Base-by-base conservation (phyloP, 1,140 invertebrate genomes). In the Drosophila sproati region DNA sequence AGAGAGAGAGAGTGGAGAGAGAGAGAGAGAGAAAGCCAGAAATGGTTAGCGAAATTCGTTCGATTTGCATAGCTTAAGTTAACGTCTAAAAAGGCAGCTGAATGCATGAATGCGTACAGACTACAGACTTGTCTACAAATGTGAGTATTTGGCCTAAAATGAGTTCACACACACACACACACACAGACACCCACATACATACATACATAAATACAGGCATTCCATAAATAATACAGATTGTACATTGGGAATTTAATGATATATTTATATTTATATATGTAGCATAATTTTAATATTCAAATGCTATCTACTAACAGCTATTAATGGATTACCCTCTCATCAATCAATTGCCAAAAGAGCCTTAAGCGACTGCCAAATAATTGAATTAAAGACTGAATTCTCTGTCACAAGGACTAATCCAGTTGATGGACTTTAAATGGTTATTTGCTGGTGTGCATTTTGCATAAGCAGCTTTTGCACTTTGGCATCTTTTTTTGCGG, bases 91-190 rank as follows among this genome's bases (percentile, higher is more conserved):
- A 70, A 71, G 68, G 59, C 59, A 63, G 35, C 45, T 68, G 69
- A 59, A 55, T 62, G 10, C 51, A 70, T 34, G 32, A 47, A 35
- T 64, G 39, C 79, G 77, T 81, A 81, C 50, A 47, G 63, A 56
- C 68, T 81, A 81, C 37, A 12, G 20, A 20, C 20, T 20, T 20
- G 20, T 20, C 20, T 3, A 39, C 37, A 39, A 43, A 28, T 31
- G 28, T 7, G 39, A 45, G 55, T 8, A 5, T 45, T 62, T 62
- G 34, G 77, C 77, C 64, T 85, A 63, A 60, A 77, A 85, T 73
- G 77, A 72, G 47, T 39, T 6, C 10, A 68, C n/a, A 72, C 48
- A 60, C 31, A 32, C 59, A 50, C 12, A 7, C 28, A 50, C 56
- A 71, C 20, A 0, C 39, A 59, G 12, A 12, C 32, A 57, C 29